Evolutionary conservation across 2,888 invertebrate genomes (phyloP), one percentile per base, ranked within the genome.

Genomic region (Thereva unica): DNA sequence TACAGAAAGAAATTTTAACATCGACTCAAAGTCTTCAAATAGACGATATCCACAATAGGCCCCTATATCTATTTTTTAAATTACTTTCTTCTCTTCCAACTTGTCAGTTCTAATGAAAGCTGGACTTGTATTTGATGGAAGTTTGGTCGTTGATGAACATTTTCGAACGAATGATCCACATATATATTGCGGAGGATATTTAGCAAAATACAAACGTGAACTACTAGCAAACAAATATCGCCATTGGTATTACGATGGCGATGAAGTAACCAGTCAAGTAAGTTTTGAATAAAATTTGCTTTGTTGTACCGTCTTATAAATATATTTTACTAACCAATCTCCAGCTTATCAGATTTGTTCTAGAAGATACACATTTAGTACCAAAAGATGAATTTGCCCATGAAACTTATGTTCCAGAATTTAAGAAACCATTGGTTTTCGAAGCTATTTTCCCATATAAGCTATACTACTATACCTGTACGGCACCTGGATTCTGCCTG

Each of bases 131-230:
- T 87, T 87, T 75, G 86, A 88, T 70, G 87, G 87, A 0, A 84
- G 85, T 0, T 72, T 90, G 55, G 85, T 89, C 1, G 87, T 90
- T 50, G 84, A 86, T 64, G 80, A 83, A 0, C 77, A 83, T 57
- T 88, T 85, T 71, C 81, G 83, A 53, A 90, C 90, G 0, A 89
- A 87, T 75, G 89, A 90, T 74, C 84, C 84, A 0, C 76, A 77
- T 67, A 86, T 91, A 64, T 87, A 82, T 74, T 89, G 85, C 0
- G 89, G 87, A 2, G 90, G 90, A 0, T 82, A 87, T 0, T 79
- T 86, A 65, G 86, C 86, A 3, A 84, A 85, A 68, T 89, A 89
- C 75, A 85, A 87, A 0, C 80, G 85, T 7, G 82, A 82, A n/a
- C 83, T 86, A 72, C 83, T 84, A 73, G 86, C 87, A 0, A 79